Evolutionary conservation across 2,113 vertebrate species (phyloP), one percentile per base, ranked within the genome.

Genomic region (Cheilinus undulatus): DNA sequence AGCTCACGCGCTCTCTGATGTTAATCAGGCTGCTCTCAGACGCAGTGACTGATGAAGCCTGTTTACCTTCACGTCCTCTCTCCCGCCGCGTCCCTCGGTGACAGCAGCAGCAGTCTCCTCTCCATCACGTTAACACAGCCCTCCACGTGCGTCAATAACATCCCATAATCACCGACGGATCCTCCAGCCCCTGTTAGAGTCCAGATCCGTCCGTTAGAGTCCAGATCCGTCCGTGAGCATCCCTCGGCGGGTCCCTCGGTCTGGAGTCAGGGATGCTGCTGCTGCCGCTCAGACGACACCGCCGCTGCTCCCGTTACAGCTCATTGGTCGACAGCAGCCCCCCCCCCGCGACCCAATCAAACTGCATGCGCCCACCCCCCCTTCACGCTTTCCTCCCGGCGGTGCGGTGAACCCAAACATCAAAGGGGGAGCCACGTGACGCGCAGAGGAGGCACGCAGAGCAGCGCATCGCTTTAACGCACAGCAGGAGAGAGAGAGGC

Each of bases 221-320:
- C 36, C 49, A 23, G 7, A 8, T 63, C 45, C 60, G 5, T 20
- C 73, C 52, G 32, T 20, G 32, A 60, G 60, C 68, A 58, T 73
- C 67, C 43, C 36, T n/a, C 5, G 59, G 10, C 26, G 0, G 3
- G 10, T 0, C 10, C n/a, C 54, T 26, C 32, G 0, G 0, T 62
- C 12, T 48, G 72, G 65, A 79, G 74, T 61, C 78, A 74, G 62
- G 36, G 80, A 69, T 72, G 66, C 38, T 76, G 60, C 32, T 46
- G 64, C 24, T 15, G 72, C 36, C 14, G 76, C 61, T 74, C 68
- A 46, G 61, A 26, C 38, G 50, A 32, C 62, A 34, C 61, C 38
- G 59, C 66, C 15, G 80, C 23, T 86, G 82, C 62, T 81, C 75
- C 67, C 52, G 42, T 65, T 79, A 48, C 76, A 68, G 61, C 80